Conservation (phyloP, 2,113 vertebrate genomes). For the Scortum barcoo region DNA sequence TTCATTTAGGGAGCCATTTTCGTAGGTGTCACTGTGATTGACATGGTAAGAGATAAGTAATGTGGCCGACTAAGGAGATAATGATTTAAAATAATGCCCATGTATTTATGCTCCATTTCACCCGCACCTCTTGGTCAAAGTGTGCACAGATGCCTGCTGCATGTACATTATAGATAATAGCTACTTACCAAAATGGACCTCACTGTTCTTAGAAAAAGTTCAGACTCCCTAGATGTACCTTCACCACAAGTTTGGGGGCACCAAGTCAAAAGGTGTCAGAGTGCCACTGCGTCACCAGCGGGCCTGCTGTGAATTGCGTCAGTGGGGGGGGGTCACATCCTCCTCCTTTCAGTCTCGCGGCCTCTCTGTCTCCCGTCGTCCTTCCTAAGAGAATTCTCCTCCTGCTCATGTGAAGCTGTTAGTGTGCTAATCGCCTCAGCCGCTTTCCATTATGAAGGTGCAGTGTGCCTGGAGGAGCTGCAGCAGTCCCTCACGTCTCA, state of each 20-base stretch:
- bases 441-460: conserved; percentile 78
- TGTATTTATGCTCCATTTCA: conserved; percentile 9
- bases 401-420: conserved; percentile 72
- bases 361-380: conserved; percentile 33
- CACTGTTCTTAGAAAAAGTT: background rate
- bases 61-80: conserved; percentile 8
- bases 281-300: conserved; percentile 41
- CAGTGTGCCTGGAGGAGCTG: conserved; percentile 58
- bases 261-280: conserved; percentile 36
- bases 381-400: conserved; percentile 44
- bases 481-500: conserved; percentile 63
- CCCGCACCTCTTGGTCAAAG: background rate
- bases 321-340: conserved; percentile 52
- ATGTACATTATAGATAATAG: background rate
- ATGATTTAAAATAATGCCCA: conserved; percentile 13
- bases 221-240: conserved; percentile 1
- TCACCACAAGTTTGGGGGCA: conserved; percentile 37
- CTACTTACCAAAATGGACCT: conserved; percentile 1
- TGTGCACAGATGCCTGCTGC: background rate
- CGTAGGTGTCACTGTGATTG: conserved; percentile 10
- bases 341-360: conserved; percentile 8
- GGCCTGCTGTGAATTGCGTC: conserved; percentile 65
- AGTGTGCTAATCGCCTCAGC: conserved; percentile 78
- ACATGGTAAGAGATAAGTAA: background rate
- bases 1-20: conserved; percentile 13